These are phyloP conservation scores for Sesia bembeciformis DNA, from an alignment of 2,888 invertebrate species.

Conservation along the genomic window DNA sequence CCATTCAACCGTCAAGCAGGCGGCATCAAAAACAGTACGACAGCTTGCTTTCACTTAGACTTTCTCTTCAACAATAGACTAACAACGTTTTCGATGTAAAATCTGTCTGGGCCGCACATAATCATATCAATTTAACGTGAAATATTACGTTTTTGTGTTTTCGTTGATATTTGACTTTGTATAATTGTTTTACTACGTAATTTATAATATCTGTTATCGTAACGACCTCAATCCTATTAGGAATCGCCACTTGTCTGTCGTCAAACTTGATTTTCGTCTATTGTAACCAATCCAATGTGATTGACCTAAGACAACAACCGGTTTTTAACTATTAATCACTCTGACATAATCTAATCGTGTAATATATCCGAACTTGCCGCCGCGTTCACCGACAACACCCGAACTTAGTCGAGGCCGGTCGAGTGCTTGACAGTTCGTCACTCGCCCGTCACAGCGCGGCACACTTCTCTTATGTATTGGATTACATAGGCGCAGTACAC, in stretches of 20 bases:
- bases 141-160: not conserved
- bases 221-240: constrained; percentile 12
- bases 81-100: no score
- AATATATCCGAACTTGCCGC: constrained; percentile 32
- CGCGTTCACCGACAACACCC: constrained; percentile 21
- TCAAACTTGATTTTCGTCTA: constrained; percentile 25
- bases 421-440: constrained; percentile 65
- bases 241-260: constrained; percentile 29
- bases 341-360: constrained; percentile 55
- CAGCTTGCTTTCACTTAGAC: not conserved
- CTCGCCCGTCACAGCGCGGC: constrained; percentile 57
- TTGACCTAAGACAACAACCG: constrained; percentile 51
- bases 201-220: constrained; percentile 9
- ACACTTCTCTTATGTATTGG: constrained; percentile 56
- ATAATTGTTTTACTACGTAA: not conserved
- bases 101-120: no score
- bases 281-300: constrained; percentile 33
- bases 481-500: constrained; percentile 52
- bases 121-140: not conserved
- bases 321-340: constrained; percentile 45
- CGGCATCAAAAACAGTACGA: constrained; percentile 5
- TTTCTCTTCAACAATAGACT: not conserved
- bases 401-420: constrained; percentile 39
- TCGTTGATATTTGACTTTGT: no score
- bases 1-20: not conserved